phyloP scores from a whole-genome alignment of 2,888 invertebrate genomes.

The Phrixothrix hirtus region DNA sequence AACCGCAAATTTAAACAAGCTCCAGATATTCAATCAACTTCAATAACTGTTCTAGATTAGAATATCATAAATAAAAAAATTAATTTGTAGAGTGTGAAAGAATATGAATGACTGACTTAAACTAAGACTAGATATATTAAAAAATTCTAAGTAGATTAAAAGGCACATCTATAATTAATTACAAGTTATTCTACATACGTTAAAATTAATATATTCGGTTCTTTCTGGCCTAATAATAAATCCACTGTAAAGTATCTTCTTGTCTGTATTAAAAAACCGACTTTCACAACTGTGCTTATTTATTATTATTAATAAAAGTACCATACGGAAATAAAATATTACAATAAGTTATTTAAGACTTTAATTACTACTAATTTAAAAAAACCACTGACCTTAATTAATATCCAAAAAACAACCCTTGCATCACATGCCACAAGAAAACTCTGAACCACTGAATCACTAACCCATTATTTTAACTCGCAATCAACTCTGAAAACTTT shows the following conservation, averaged over 20 bases:
- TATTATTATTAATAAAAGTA: neutral
- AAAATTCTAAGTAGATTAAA: too few relatives aligned
- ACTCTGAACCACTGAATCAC: conserved; percentile 3
- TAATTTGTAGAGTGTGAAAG: too few relatives aligned
- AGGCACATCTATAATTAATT: neutral
- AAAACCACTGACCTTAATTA: conserved; percentile 5
- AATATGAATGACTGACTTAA: too few relatives aligned
- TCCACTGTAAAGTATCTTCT: too few relatives aligned
- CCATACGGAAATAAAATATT: too few relatives aligned
- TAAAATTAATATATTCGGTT: conserved; percentile 4
- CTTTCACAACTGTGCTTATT: neutral
- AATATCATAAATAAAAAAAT: too few relatives aligned
- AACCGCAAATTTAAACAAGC: too few relatives aligned
- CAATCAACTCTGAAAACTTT: neutral
- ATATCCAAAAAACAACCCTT: conserved; percentile 4
- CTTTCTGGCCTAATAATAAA: conserved; percentile 1
- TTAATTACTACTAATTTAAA: too few relatives aligned
- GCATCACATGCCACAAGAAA: conserved; percentile 3
- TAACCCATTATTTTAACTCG: conserved; percentile 2
- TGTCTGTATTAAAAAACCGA: neutral
- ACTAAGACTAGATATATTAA: too few relatives aligned
- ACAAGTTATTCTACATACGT: conserved; percentile 1
- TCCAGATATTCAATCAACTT: neutral
- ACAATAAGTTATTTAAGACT: too few relatives aligned
- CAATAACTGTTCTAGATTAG: neutral